phyloP scores from a whole-genome alignment of 2,113 vertebrate genomes.

The Pica pica region DNA sequence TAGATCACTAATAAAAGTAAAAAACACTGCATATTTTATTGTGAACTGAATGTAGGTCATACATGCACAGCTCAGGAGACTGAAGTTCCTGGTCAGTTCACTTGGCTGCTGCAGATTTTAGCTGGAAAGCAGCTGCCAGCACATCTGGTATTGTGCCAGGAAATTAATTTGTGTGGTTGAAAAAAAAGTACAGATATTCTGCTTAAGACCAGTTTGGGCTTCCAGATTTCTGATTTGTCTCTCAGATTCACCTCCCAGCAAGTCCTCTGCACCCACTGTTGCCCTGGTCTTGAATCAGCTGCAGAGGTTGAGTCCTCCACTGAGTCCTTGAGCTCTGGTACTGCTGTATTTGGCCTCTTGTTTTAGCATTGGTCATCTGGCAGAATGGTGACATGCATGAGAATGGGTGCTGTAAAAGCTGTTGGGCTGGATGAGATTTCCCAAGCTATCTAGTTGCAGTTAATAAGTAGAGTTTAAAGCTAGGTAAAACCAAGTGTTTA shows the following conservation, averaged over 20 bases:
- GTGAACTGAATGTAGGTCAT: neutral
- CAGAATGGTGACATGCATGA: neutral
- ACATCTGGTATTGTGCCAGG: fast-evolving
- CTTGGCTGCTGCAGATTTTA: neutral
- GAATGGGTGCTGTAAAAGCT: neutral
- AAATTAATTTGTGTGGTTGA: neutral
- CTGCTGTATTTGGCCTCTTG: neutral
- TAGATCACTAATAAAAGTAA: neutral
- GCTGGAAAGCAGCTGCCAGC: neutral
- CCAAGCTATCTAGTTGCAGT: neutral
- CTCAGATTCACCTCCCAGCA: neutral
- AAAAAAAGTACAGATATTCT: neutral
- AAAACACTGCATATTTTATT: neutral
- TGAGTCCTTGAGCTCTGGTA: neutral
- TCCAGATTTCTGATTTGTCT: neutral
- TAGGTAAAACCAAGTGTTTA: neutral
- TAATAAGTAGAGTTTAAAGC: neutral
- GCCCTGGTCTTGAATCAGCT: neutral
- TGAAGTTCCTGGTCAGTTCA: neutral
- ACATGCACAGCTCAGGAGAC: neutral
- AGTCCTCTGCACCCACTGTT: neutral
- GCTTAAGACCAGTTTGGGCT: neutral
- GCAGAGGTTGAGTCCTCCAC: neutral
- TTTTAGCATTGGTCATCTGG: neutral
- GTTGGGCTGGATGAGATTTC: neutral